Percentiles rank a stretch among this genome's conserved stretches.
phyloP scores from a whole-genome alignment of 2,113 vertebrate genomes.

The Apteryx owenii region DNA sequence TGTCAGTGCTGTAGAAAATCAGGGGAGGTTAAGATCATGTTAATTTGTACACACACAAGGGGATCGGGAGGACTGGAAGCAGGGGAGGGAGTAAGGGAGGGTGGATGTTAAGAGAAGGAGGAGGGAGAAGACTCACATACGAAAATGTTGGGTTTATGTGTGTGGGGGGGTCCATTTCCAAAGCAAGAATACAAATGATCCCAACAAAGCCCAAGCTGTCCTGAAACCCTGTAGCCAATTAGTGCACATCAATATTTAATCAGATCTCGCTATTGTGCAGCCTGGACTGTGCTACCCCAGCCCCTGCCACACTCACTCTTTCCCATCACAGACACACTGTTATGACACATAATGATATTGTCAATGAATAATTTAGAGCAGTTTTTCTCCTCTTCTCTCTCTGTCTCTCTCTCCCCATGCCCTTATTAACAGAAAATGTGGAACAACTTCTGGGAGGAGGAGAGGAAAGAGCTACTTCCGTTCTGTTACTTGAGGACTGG shows the following conservation, averaged over 20 bases:
- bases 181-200: conserved; percentile 86
- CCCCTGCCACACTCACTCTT: conserved; percentile 79
- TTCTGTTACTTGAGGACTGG: not conserved
- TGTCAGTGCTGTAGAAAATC: conserved; percentile 32
- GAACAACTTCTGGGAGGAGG: conserved; percentile 55
- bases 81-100: not conserved
- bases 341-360: conserved; percentile 99
- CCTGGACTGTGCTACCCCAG: conserved; percentile 76
- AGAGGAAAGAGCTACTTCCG: not conserved
- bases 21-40: conserved; percentile 74
- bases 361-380: conserved; percentile 90
- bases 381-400: conserved; percentile 70
- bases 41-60: conserved; percentile 87
- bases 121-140: conserved; percentile 71
- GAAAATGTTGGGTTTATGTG: conserved; percentile 79
- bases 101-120: not conserved
- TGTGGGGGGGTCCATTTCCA: conserved; percentile 77
- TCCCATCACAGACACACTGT: conserved; percentile 86
- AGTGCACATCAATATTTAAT: conserved; percentile 97
- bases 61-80: conserved; percentile 45
- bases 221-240: conserved; percentile 97
- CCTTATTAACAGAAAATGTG: conserved; percentile 77
- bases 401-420: conserved; percentile 48
- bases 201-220: conserved; percentile 92
- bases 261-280: conserved; percentile 87